These are phyloP conservation scores for Eudiplozoon nipponicum DNA, from an alignment of 2,888 invertebrate species.

Conservation along the genomic window DNA sequence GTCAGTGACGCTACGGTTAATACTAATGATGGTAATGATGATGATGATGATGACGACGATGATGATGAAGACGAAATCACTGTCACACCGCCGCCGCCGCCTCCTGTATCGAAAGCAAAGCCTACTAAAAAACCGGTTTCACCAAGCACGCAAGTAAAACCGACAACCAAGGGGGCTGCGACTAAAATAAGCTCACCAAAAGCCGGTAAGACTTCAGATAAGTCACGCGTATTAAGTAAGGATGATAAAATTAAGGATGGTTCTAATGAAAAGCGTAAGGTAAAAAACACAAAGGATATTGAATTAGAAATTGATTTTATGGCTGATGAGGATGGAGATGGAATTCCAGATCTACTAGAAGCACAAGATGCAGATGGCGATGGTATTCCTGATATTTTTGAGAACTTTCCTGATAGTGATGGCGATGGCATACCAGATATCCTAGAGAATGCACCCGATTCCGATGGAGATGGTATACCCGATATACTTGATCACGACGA, in stretches of 20 bases:
- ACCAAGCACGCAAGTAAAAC: no score
- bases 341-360: slow-evolving; percentile 13
- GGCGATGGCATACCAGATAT: slow-evolving; percentile 18
- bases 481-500: background rate
- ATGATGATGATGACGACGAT: slow-evolving; percentile 20
- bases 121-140: background rate
- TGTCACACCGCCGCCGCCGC: no score
- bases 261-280: background rate
- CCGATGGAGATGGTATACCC: slow-evolving; percentile 7
- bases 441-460: slow-evolving; percentile 14
- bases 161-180: no score
- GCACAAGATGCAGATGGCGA: slow-evolving; percentile 11
- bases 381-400: slow-evolving; percentile 9
- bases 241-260: background rate
- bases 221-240: background rate
- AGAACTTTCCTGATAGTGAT: slow-evolving; percentile 17
- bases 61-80: no score
- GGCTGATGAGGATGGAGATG: slow-evolving; percentile 15
- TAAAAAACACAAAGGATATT: slow-evolving; percentile 16
- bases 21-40: slow-evolving; percentile 22
- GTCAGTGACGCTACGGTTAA: no score
- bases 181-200: no score
- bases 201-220: background rate
- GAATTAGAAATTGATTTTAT: slow-evolving; percentile 9
- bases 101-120: background rate